phyloP scores from a whole-genome alignment of 2,797 vertebrate species.

The Coilia nasus region DNA sequence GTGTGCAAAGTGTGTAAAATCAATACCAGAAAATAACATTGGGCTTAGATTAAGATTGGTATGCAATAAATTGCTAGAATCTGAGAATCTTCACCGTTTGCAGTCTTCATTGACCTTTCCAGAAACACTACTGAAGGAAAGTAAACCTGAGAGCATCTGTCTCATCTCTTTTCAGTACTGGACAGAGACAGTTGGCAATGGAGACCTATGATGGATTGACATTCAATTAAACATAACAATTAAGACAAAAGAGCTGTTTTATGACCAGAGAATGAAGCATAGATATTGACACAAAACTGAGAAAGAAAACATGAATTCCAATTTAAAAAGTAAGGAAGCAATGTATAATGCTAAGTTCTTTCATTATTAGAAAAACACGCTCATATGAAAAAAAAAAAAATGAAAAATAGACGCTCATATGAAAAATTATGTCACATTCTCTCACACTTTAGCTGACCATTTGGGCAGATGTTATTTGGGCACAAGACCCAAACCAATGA shows the following conservation, averaged over 20 bases:
- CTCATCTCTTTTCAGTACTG: slow-evolving; percentile 70
- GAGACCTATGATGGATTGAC: slow-evolving; percentile 76
- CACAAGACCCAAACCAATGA: slow-evolving; percentile 26
- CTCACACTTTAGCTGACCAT: slow-evolving; percentile 23
- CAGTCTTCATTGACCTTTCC: slow-evolving; percentile 56
- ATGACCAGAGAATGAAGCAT: not conserved
- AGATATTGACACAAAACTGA: not conserved
- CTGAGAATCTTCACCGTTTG: slow-evolving; percentile 49
- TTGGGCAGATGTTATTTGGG: slow-evolving; percentile 20
- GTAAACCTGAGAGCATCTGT: slow-evolving; percentile 63
- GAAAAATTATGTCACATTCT: not conserved
- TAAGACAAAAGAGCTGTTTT: slow-evolving; percentile 66
- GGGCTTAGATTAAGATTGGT: slow-evolving; percentile 58
- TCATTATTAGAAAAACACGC: slow-evolving; percentile 42
- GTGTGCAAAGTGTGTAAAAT: not conserved
- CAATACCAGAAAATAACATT: not conserved
- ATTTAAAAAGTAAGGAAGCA: not conserved
- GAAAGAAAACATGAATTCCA: not conserved
- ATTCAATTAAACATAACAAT: slow-evolving; percentile 78
- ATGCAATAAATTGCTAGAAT: slow-evolving; percentile 50
- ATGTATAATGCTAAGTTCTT: not conserved
- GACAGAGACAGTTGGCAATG: slow-evolving; percentile 69
- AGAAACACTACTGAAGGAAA: slow-evolving; percentile 52
- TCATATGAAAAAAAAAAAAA: slow-evolving; percentile 60
- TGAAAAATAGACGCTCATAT: not conserved